Evolutionary conservation across 2,888 invertebrate genomes (phyloP).

Genomic region (Abrostola triplasia): DNA sequence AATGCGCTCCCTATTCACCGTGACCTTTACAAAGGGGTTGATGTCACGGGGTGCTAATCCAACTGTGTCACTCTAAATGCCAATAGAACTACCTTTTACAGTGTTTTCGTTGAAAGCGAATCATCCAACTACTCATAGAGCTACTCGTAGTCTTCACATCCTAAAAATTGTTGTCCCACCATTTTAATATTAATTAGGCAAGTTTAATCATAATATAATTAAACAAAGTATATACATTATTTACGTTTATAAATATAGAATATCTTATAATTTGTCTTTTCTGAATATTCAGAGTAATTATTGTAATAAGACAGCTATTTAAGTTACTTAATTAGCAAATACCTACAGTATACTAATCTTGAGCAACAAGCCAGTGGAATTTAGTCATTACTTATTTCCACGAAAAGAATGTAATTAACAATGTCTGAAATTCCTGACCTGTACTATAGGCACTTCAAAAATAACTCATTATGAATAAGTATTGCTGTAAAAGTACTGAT

Average conservation of each 20-base stretch:
- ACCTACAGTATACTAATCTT: too few species aligned
- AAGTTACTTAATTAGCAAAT: too few species aligned
- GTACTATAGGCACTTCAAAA: constrained; percentile 26
- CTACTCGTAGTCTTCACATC: too few species aligned
- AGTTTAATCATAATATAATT: too few species aligned
- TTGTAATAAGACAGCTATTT: too few species aligned
- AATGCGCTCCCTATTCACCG: constrained; percentile 47
- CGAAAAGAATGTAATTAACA: constrained; percentile 14
- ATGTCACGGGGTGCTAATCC: constrained; percentile 59
- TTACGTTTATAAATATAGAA: too few species aligned
- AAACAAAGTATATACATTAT: too few species aligned
- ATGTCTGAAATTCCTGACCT: constrained; percentile 19
- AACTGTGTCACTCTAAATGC: constrained; percentile 64
- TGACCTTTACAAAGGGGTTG: constrained; percentile 66
- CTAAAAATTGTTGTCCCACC: too few species aligned
- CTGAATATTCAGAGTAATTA: too few species aligned
- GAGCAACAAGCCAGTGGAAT: neutral
- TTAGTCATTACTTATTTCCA: constrained; percentile 5
- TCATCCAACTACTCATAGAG: neutral
- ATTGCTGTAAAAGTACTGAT: too few species aligned
- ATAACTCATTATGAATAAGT: constrained; percentile 26
- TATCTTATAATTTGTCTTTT: too few species aligned
- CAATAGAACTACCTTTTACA: constrained; percentile 48
- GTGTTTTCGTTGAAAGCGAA: constrained; percentile 15
- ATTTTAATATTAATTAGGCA: too few species aligned